Percentiles rank a stretch among this genome's conserved stretches.
Evolutionary conservation across 1,140 invertebrate species (phyloP).

Genomic region (Apis dorsata): DNA sequence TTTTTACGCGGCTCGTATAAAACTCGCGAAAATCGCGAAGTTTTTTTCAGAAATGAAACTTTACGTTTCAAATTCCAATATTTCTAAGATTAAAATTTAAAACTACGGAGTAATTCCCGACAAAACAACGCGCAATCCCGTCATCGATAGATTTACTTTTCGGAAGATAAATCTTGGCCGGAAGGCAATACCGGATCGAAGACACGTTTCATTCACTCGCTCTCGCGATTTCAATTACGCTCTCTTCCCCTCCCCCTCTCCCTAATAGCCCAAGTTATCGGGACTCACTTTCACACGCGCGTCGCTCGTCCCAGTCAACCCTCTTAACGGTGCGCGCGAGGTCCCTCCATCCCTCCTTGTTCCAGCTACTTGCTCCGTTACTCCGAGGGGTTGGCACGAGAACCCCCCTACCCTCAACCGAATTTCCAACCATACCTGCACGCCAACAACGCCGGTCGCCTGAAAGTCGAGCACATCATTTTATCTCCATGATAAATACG

Average conservation of each 20-base stretch:
- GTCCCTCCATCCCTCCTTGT: constrained; percentile 2
- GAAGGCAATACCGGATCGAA: not conserved
- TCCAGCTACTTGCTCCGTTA: not conserved
- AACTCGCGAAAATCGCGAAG: not conserved
- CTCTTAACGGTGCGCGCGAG: not conserved
- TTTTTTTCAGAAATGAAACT: not conserved
- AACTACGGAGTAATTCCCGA: no score
- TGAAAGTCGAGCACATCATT: constrained; percentile 78
- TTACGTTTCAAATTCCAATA: no score
- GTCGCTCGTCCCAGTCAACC: not conserved
- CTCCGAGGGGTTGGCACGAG: not conserved
- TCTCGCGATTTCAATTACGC: constrained; percentile 44
- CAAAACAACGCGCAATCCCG: not conserved
- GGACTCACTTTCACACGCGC: constrained; percentile 44
- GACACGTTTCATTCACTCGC: constrained; percentile 20
- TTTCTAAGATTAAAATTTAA: no score
- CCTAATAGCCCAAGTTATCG: constrained; percentile 44
- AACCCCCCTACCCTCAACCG: not conserved
- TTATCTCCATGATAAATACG: constrained; percentile 80
- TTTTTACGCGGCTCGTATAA: not conserved
- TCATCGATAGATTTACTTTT: not conserved
- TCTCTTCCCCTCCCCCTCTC: not conserved
- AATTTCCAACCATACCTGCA: constrained; percentile 64
- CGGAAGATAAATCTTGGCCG: not conserved
- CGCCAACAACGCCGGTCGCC: constrained; percentile 70